Conservation (phyloP, 2,888 invertebrate genomes). For the Tenthredo livida region DNA sequence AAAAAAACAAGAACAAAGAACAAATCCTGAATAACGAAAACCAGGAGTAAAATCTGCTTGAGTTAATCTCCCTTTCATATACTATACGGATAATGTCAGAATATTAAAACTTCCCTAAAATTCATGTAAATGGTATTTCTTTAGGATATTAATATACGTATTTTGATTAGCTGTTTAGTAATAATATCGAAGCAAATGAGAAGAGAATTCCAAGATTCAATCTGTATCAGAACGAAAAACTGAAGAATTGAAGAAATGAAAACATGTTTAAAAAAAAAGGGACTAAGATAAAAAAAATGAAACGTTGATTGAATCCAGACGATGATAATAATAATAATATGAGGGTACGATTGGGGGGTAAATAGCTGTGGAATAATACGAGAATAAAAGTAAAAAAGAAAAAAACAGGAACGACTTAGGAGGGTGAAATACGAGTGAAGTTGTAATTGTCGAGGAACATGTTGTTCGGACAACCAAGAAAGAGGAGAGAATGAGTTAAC, state of each 20-base stretch:
- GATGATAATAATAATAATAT: neutral
- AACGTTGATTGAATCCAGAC: neutral
- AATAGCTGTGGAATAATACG: neutral
- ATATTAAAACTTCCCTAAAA: neutral
- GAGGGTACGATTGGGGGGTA: neutral
- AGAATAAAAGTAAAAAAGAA: too few relatives aligned
- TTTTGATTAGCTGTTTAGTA: too few relatives aligned
- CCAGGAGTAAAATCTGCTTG: neutral
- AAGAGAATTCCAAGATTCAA: too few relatives aligned
- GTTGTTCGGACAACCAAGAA: neutral
- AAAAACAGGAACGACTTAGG: neutral
- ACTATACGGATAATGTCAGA: neutral
- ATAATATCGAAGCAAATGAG: too few relatives aligned
- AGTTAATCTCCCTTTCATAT: neutral
- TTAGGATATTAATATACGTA: too few relatives aligned
- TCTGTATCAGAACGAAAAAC: neutral
- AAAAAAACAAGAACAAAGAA: neutral
- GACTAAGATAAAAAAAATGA: neutral
- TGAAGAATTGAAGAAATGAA: neutral
- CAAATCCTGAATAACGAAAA: neutral
- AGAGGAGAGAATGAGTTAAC: neutral
- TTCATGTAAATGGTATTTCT: neutral
- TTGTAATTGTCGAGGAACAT: neutral
- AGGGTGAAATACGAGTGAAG: constrained; percentile 1
- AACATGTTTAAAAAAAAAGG: neutral